phyloP scores from a whole-genome alignment of 2,113 vertebrate species.

The Pantherophis guttatus region DNA sequence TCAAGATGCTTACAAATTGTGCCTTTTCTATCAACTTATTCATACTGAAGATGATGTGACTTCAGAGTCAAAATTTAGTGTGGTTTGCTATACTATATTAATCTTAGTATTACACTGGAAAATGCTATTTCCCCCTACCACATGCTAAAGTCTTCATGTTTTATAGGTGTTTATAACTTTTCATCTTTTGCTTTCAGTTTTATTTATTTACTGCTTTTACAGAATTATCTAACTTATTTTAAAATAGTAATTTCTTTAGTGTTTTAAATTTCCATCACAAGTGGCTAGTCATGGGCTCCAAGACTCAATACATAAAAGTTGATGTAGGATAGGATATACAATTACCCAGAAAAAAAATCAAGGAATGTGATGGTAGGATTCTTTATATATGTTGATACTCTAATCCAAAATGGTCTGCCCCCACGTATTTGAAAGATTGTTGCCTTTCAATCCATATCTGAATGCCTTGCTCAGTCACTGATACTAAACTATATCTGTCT shows the following conservation, averaged over 20 bases:
- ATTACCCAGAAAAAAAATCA: background rate
- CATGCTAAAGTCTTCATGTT: background rate
- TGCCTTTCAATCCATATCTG: background rate
- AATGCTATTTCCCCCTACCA: background rate
- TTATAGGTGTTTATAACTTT: background rate
- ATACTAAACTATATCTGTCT: background rate
- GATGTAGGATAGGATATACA: background rate
- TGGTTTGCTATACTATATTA: constrained; percentile 39
- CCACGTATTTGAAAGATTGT: background rate
- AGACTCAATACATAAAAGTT: background rate
- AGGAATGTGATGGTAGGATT: constrained; percentile 26
- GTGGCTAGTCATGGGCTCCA: background rate
- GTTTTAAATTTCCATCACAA: background rate
- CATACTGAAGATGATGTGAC: constrained; percentile 6
- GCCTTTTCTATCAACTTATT: constrained; percentile 36
- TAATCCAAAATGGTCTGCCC: background rate
- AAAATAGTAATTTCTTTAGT: background rate
- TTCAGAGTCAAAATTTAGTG: constrained; percentile 35
- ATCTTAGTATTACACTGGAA: constrained; percentile 22
- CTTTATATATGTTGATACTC: background rate
- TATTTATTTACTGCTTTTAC: background rate
- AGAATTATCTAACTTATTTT: background rate
- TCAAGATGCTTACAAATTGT: constrained; percentile 52
- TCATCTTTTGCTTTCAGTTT: background rate
- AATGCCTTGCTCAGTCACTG: background rate